Evolutionary conservation across 2,888 invertebrate species (phyloP), one percentile per base, ranked within the genome.

Genomic region (Aporophyla lueneburgensis): DNA sequence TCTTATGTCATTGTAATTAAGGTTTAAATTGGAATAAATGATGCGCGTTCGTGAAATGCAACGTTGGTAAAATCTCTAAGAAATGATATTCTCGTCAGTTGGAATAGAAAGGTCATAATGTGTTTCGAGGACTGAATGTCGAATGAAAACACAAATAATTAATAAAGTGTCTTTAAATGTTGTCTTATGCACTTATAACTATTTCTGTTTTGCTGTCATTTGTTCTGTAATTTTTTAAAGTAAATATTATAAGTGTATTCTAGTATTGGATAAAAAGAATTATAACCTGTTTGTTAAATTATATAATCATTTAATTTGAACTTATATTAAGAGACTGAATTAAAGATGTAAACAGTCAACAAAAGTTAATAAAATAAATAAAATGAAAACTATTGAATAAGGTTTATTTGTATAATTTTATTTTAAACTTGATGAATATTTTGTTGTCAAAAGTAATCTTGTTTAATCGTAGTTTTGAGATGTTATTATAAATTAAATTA

Each of bases 271-370:
- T 53, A 24, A 53, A 27, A 59, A 76, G 43, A 33, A 67, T 24
- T 61, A 53, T 67, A 67, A 61, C 24, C 63, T 46, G 33, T 75
- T 75, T 75, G 63, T 85, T 85, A 69, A 85, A 85, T 71, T 59
- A 61, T 81, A 63, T 71, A 76, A 75, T 71, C 61, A 33, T 79
- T 79, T 83, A 33, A 76, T 83, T 78, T 63, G 56, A 49, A 85
- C 83, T 72, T 82, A 74, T 56, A 43, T 21, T 85, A 66, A 76
- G 86, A 86, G 86, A 86, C 86, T 86, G 86, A 86, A 74, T 66
- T 54, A 62, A 40, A 66, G 2, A 67, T 74, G 21, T 54, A 62
- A 76, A 61, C 69, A 83, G 79, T 83, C 86, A 75, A 83, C 75
- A 71, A 59, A 19, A n/a, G 27, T 40, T 54, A 10, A 27, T 58